Base-by-base conservation (phyloP, 2,888 invertebrate genomes). In the Idaea aversata region DNA sequence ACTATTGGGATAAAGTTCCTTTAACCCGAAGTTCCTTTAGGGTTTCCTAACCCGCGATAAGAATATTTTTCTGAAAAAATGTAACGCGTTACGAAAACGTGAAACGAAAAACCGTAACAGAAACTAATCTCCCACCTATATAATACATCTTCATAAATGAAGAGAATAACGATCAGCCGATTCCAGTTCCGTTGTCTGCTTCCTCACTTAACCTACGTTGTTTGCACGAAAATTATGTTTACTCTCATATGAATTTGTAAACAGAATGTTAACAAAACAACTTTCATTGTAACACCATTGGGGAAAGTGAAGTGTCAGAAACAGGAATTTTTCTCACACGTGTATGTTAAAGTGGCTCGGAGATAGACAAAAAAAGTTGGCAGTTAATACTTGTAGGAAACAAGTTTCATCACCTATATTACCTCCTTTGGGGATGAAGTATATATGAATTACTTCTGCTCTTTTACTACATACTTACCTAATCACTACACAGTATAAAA, bases 301-400 rank as follows among this genome's bases (percentile, higher is more conserved):
- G 66, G 63, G 63, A 63, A 68, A 70, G 67, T 67, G 70, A 73
- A 69, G 69, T 67, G 72, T 73, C 73, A 70, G 67, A 67, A 47
- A 64, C 73, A 73, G 66, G 66, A 67, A 70, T 68, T 69, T 71
- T 66, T 67, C 63, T 61, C 64, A 70, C 66, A 71, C 65, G 61
- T 62, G 57, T 47, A 65, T 64, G 67, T 66, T 47, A 13, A 47
- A 47, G 10, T 47, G 47, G 47, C 47, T 47, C 13, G 47, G 4
- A 47, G 10, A 10, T 3, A 10, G 47, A 47, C 7, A 47, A 47
- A 47, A 38, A 6, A 47, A 47, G 13, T 47, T 13, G 2, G 47
- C 47, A 47, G 47, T 47, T 47, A 47, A 47, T 47, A 47, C 13
- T 47, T 47, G 47, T 5, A 47, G 13, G 10, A 13, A 47, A 47